Percentiles rank a stretch among this genome's conserved stretches.
phyloP scores from a whole-genome alignment of 2,113 vertebrate species.

The Festucalex cinctus region DNA sequence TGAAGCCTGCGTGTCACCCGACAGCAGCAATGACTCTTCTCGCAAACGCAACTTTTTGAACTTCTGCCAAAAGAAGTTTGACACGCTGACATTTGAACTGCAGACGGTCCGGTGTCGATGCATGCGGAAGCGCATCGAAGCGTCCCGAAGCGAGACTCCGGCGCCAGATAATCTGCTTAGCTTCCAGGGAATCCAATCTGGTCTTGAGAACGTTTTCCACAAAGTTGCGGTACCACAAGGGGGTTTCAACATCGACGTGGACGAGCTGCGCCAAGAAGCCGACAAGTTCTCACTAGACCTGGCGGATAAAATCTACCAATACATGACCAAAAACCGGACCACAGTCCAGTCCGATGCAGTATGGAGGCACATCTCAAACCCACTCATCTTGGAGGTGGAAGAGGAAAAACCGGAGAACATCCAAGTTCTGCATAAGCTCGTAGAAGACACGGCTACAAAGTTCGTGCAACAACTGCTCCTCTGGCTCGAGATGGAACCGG shows the following conservation, averaged over 20 bases:
- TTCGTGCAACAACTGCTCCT: slow-evolving; percentile 7
- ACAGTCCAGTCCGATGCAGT: neutral
- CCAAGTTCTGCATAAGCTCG: slow-evolving; percentile 1
- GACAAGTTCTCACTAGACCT: neutral
- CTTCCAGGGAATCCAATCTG: slow-evolving; percentile 2
- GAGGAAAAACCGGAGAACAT: neutral
- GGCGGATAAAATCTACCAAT: neutral
- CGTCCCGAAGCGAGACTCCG: neutral
- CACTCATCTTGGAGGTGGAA: slow-evolving; percentile 7
- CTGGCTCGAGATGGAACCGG: slow-evolving; percentile 5
- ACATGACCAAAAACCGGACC: slow-evolving; percentile 1
- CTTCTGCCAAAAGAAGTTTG: slow-evolving; percentile 9
- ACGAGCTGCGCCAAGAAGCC: neutral
- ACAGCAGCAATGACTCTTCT: neutral
- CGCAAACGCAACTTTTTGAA: slow-evolving; percentile 3
- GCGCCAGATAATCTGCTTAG: neutral
- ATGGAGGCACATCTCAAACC: neutral
- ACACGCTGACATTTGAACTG: neutral
- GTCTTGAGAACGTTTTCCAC: neutral
- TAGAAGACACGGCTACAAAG: slow-evolving; percentile 4
- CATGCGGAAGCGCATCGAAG: neutral
- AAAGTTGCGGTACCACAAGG: neutral
- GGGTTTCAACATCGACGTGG: neutral
- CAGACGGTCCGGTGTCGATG: neutral
- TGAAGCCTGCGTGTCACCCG: neutral